These are phyloP conservation scores for Macrotis lagotis DNA, from an alignment of 2,113 vertebrate genomes.

Conservation along the genomic window DNA sequence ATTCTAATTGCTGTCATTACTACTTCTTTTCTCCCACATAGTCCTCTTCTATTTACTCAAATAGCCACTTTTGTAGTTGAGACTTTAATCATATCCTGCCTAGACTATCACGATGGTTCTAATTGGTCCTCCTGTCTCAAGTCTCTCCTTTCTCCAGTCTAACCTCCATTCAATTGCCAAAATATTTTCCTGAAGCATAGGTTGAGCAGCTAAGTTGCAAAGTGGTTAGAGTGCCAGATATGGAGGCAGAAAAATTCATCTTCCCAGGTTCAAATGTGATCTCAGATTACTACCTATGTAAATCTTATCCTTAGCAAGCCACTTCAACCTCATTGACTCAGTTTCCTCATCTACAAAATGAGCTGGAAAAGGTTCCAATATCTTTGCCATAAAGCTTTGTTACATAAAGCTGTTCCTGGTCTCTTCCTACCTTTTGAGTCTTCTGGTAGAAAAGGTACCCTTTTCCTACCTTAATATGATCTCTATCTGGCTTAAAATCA, in stretches of 20 bases:
- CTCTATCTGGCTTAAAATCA: neutral
- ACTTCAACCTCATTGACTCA: too few species aligned
- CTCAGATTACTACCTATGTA: too few species aligned
- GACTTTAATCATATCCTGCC: neutral
- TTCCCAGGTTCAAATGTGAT: too few species aligned
- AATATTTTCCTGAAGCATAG: neutral
- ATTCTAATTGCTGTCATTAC: neutral
- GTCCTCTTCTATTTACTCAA: neutral
- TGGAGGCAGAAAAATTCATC: too few species aligned
- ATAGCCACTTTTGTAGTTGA: neutral
- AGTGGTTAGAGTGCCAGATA: too few species aligned
- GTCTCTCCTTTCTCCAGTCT: neutral
- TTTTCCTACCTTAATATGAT: neutral
- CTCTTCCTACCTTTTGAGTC: neutral
- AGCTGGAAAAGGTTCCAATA: neutral
- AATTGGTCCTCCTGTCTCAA: neutral
- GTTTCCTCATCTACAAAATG: neutral
- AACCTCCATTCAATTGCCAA: neutral
- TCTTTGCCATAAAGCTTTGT: neutral
- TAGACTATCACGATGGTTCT: neutral
- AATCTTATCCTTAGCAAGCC: too few species aligned
- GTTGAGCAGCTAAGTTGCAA: too few species aligned
- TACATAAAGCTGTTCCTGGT: neutral
- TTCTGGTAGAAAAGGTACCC: too few species aligned
- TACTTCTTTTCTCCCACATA: neutral